Conservation (phyloP, 92 coral and sea anemone species). For the Muricea muricata region DNA sequence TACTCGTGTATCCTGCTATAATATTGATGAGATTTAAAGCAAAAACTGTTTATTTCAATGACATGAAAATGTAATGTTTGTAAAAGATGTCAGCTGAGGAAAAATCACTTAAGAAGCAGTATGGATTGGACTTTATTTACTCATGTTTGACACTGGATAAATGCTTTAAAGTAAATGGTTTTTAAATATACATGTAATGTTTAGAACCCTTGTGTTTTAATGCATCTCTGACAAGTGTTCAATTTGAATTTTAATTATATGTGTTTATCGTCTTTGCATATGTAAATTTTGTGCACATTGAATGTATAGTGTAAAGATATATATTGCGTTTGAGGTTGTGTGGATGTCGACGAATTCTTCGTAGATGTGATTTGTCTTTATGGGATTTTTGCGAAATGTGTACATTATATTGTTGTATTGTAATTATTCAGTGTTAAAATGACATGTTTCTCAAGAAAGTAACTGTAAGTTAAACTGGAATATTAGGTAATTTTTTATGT, state of each 20-base stretch:
- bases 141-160: slow-evolving; percentile 28
- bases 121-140: slow-evolving; percentile 9
- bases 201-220: neutral
- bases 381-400: no score
- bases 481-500: no score
- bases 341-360: no score
- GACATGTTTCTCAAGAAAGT: no score
- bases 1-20: neutral
- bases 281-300: neutral
- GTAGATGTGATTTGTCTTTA: no score
- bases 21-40: neutral
- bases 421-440: no score
- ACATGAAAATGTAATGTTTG: neutral
- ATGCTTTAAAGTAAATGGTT: slow-evolving; percentile 19
- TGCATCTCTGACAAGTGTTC: neutral
- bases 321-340: neutral
- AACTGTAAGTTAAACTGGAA: no score
- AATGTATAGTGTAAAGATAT: neutral
- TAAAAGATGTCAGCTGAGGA: slow-evolving; percentile 6
- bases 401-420: no score
- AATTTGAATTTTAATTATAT: neutral
- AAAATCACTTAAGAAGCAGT: slow-evolving; percentile 2
- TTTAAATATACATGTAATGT: neutral
- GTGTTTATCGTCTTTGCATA: neutral
- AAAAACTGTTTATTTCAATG: neutral